phyloP scores from a whole-genome alignment of 2,888 invertebrate species.

The Chymomyza caudatula region DNA sequence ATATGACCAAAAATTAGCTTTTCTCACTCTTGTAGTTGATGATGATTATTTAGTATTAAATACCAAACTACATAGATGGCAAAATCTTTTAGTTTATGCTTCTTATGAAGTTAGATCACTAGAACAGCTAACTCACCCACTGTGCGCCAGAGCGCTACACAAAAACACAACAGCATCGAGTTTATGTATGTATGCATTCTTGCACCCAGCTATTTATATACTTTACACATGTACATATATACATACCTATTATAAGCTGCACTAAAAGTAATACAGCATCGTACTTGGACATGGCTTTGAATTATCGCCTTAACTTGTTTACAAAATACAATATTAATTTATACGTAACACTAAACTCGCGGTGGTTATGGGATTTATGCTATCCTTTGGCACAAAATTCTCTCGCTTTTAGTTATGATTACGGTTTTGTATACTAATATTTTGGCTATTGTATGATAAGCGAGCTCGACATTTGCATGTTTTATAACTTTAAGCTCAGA shows the following conservation, averaged over 20 bases:
- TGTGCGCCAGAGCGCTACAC: neutral
- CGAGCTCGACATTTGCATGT: neutral
- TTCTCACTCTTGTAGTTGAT: too few species aligned
- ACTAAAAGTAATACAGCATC: conserved; percentile 49
- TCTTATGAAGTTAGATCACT: too few species aligned
- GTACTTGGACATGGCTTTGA: conserved; percentile 50
- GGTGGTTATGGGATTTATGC: conserved; percentile 25
- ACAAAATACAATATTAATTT: conserved; percentile 26
- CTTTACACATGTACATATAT: conserved; percentile 5
- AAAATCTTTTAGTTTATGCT: too few species aligned
- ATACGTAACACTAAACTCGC: conserved; percentile 49
- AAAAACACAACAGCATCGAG: neutral
- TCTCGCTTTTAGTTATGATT: neutral
- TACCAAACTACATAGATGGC: too few species aligned
- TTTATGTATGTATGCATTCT: neutral
- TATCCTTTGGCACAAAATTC: conserved; percentile 6
- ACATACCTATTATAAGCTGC: conserved; percentile 60
- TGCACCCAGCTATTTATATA: conserved; percentile 7
- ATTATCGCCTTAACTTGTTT: conserved; percentile 44
- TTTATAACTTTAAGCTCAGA: conserved; percentile 9
- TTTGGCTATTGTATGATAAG: conserved; percentile 44
- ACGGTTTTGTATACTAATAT: conserved; percentile 14
- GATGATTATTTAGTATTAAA: too few species aligned
- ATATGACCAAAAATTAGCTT: too few species aligned
- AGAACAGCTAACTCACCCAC: too few species aligned